Conservation (phyloP, 2,113 vertebrate species). For the Isurus oxyrinchus region DNA sequence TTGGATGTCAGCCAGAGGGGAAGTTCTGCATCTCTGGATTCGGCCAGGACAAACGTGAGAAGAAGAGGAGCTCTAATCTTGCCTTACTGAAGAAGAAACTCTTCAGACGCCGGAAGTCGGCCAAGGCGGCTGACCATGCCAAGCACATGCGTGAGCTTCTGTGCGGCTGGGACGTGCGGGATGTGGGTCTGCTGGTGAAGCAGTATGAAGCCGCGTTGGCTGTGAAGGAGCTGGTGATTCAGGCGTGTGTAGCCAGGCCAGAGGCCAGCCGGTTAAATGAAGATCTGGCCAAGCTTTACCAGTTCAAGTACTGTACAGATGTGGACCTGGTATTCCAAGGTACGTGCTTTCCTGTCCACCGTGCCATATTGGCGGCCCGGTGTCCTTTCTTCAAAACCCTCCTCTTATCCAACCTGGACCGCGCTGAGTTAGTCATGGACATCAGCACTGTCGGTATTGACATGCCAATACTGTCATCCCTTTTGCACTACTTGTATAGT, state of each 20-base stretch:
- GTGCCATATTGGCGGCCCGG: slow-evolving; percentile 37
- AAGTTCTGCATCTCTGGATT: slow-evolving; percentile 19
- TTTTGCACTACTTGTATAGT: slow-evolving; percentile 38
- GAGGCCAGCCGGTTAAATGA: slow-evolving; percentile 32
- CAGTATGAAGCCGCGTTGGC: slow-evolving; percentile 35
- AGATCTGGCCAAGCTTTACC: slow-evolving; percentile 33
- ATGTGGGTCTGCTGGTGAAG: slow-evolving; percentile 31
- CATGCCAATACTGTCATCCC: slow-evolving; percentile 33
- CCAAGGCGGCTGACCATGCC: slow-evolving; percentile 32
- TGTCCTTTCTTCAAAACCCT: slow-evolving; percentile 38
- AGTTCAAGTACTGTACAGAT: slow-evolving; percentile 39
- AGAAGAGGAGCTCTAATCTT: slow-evolving; percentile 23
- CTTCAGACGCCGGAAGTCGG: slow-evolving; percentile 9
- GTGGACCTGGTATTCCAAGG: slow-evolving; percentile 39
- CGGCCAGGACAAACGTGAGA: slow-evolving; percentile 26
- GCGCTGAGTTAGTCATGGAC: slow-evolving; percentile 35
- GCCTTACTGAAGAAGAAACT: slow-evolving; percentile 29
- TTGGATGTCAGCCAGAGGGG: slow-evolving; percentile 16
- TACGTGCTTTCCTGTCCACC: slow-evolving; percentile 39
- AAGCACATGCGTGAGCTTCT: slow-evolving; percentile 30
- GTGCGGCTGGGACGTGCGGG: slow-evolving; percentile 22
- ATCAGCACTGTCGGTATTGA: slow-evolving; percentile 35
- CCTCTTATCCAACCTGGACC: slow-evolving; percentile 30
- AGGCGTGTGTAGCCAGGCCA: slow-evolving; percentile 32
- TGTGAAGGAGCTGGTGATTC: slow-evolving; percentile 35